A percentile compares a stretch with the other conserved stretches of the same genome.
Evolutionary conservation across 2,797 vertebrate genomes (phyloP).

Genomic region (Miichthys miiuy): DNA sequence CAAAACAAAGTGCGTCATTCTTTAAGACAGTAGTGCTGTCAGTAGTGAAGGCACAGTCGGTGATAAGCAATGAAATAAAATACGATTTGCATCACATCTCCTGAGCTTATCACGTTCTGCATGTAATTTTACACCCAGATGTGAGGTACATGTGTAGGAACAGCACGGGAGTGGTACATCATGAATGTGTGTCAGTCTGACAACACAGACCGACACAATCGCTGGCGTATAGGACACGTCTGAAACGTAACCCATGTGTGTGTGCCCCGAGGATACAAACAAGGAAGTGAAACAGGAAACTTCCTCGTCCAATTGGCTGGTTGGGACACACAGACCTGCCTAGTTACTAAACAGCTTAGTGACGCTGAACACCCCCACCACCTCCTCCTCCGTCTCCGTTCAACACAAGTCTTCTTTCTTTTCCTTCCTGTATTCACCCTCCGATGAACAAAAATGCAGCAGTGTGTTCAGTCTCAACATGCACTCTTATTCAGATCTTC

Average conservation of each 20-base stretch:
- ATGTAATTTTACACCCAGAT: neutral
- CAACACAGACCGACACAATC: neutral
- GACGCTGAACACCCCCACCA: neutral
- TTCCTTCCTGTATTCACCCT: conserved; percentile 26
- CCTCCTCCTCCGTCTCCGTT: neutral
- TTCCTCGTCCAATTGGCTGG: conserved; percentile 48
- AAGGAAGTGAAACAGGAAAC: conserved; percentile 49
- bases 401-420: conserved; percentile 33
- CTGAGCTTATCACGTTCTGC: neutral
- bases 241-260: conserved; percentile 25
- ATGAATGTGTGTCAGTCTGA: conserved; percentile 1
- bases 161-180: too few relatives aligned
- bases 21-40: neutral
- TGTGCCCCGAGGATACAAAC: neutral
- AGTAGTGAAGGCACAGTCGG: neutral
- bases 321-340: conserved; percentile 5
- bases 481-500: neutral
- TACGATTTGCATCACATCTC: conserved; percentile 11
- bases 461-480: conserved; percentile 24
- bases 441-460: conserved; percentile 20
- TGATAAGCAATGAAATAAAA: conserved; percentile 1
- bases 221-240: conserved; percentile 21
- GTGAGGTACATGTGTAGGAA: neutral
- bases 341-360: neutral
- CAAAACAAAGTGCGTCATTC: neutral